phyloP scores from a whole-genome alignment of 2,797 vertebrate species.

The Rhabdomys pumilio region DNA sequence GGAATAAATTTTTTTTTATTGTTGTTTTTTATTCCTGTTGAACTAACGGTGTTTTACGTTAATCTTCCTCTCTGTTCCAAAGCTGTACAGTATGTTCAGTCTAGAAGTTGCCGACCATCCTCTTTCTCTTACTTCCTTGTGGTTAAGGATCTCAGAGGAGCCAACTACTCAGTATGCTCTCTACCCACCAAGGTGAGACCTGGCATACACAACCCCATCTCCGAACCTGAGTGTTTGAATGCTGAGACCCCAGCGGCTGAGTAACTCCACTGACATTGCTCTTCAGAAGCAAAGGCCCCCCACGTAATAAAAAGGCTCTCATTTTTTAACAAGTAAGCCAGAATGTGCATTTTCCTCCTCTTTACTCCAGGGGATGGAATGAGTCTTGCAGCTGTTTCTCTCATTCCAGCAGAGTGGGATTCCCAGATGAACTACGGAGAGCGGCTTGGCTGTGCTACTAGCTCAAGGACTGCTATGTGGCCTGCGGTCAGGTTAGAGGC shows the following conservation, averaged over 20 bases:
- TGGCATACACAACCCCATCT: neutral
- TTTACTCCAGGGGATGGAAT: constrained; percentile 71
- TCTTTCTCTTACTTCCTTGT: neutral
- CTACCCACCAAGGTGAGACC: neutral
- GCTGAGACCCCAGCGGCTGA: constrained; percentile 9
- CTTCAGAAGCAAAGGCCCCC: constrained; percentile 67
- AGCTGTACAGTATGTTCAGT: neutral
- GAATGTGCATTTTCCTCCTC: constrained; percentile 72
- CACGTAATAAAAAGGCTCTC: constrained; percentile 75
- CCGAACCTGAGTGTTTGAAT: neutral
- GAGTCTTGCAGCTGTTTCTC: constrained; percentile 76
- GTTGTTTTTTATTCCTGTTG: neutral
- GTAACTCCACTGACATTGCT: constrained; percentile 60
- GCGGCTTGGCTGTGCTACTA: constrained; percentile 36
- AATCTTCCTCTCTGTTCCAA: neutral
- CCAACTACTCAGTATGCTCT: neutral
- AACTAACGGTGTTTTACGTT: neutral
- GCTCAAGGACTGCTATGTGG: constrained; percentile 7
- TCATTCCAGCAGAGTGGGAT: constrained; percentile 51
- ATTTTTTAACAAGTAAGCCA: constrained; percentile 66
- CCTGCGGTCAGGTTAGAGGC: constrained; percentile 54
- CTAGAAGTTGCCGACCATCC: neutral
- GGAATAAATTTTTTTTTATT: neutral
- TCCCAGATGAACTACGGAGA: constrained; percentile 39
- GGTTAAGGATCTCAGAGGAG: neutral